Conservation (phyloP, 2,888 invertebrate species). For the Watsonalla cultraria region DNA sequence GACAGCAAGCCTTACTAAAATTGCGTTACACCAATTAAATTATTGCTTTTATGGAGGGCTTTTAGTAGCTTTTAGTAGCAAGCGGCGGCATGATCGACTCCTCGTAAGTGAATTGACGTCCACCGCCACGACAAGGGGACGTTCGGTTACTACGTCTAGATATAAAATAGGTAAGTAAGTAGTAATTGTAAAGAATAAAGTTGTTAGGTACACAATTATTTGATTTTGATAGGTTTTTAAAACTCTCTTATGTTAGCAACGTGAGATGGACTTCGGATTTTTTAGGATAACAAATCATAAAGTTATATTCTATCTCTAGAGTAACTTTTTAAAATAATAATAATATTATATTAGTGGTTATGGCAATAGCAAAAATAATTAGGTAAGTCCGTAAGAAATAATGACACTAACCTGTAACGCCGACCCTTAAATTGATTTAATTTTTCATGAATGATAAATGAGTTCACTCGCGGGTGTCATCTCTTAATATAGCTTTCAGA, state of each 20-base stretch:
- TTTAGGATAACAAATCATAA: no score
- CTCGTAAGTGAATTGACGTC: constrained; percentile 74
- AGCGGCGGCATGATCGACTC: constrained; percentile 72
- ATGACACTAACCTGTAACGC: constrained; percentile 25
- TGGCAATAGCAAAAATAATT: no score
- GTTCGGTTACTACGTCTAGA: constrained; percentile 28
- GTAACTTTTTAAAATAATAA: no score
- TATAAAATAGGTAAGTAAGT: background rate
- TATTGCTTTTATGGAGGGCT: constrained; percentile 80
- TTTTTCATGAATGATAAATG: constrained; percentile 34
- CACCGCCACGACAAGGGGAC: constrained; percentile 35
- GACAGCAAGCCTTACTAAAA: constrained; percentile 68
- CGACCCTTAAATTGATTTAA: constrained; percentile 25
- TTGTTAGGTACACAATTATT: no score
- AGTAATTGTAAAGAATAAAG: no score
- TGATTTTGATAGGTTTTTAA: no score
- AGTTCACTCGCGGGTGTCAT: constrained; percentile 23
- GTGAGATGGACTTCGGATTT: no score
- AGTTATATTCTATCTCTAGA: no score
- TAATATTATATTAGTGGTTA: no score
- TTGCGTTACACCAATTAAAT: constrained; percentile 77
- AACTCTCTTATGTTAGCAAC: no score
- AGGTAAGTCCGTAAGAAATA: background rate
- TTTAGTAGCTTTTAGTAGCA: constrained; percentile 79
- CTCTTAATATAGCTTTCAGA: constrained; percentile 29